These are phyloP conservation scores for Chrysolina oricalcia DNA, from an alignment of 2,888 invertebrate species.

Conservation along the genomic window DNA sequence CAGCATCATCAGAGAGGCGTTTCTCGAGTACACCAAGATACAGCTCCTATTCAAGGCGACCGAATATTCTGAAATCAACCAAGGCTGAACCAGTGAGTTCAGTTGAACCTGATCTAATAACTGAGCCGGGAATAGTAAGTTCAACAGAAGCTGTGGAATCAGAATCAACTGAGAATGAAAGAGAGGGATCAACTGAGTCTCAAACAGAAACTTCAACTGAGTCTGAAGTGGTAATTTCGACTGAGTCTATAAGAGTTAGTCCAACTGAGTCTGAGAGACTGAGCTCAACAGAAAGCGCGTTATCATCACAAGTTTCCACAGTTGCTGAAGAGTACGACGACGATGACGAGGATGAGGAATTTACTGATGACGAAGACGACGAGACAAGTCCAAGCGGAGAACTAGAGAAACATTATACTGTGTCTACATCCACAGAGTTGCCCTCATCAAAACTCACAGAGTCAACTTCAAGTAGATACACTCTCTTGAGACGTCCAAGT, in stretches of 20 bases:
- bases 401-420: not conserved
- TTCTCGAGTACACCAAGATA: constrained; percentile 23
- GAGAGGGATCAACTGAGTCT: not conserved
- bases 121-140: not conserved
- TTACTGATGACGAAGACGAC: not conserved
- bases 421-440: not conserved
- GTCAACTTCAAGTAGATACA: not conserved
- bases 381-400: not conserved
- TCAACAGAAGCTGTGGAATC: not conserved
- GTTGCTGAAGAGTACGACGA: not conserved
- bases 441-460: not conserved
- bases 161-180: not conserved
- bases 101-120: not conserved
- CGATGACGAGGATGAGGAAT: not conserved
- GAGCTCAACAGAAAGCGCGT: not conserved
- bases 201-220: not conserved
- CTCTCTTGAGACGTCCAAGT: not conserved
- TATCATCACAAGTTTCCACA: not conserved
- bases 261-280: not conserved
- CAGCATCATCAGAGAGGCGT: constrained; percentile 10
- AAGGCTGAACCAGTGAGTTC: not conserved
- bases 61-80: not conserved
- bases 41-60: constrained; percentile 29
- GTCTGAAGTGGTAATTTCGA: not conserved
- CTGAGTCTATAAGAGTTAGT: not conserved